Base-by-base conservation (phyloP, 2,113 vertebrate species). In the Kobus ellipsiprymnus region DNA sequence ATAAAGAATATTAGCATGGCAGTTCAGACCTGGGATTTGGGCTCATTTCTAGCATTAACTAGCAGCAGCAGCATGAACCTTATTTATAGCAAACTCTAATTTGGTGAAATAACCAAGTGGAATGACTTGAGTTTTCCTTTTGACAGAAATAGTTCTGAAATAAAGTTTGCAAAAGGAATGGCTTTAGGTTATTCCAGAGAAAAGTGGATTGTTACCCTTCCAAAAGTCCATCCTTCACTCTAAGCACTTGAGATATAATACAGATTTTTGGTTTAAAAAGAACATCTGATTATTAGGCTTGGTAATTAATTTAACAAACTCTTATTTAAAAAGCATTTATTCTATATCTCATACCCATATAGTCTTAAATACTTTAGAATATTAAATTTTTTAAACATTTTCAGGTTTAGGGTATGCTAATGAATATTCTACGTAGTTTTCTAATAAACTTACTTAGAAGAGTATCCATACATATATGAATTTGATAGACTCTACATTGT, bases 71-170 rank as follows among this genome's bases (percentile, higher is more conserved):
- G 17, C 13, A 10, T 60, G 16, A 88, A 46, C 64, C 55, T 96
- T 89, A 7, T 78, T 71, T 48, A 74, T 36, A 81, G 82, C 57
- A 92, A 21, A 86, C 55, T 78, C 44, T 86, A 21, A 46, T 81
- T 93, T 97, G 62, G 44, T 90, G 29, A 94, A 94, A 90, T 94
- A 55, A 59, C n/a, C 71, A 52, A 83, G 27, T 89, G 36, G 12
- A 64, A 54, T 96, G 36, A 89, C 48, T 77, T 71, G 48, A 62
- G 33, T 88, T 94, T 93, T 67, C 60, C 78, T 84, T 94, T 95
- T 96, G 77, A 85, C 52, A 98, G 78, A 90, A 98, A 59, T 83
- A 54, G 29, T 86, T 74, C 64, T 95, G 74, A 12, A 92, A 30
- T 93, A 89, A 82, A 96, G 30, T 94, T 74, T 83, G 14, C 44